A percentile compares a stretch with the other conserved stretches of the same genome.
phyloP scores from a whole-genome alignment of 2,797 vertebrate species.

The Crocodylus rhombifer region DNA sequence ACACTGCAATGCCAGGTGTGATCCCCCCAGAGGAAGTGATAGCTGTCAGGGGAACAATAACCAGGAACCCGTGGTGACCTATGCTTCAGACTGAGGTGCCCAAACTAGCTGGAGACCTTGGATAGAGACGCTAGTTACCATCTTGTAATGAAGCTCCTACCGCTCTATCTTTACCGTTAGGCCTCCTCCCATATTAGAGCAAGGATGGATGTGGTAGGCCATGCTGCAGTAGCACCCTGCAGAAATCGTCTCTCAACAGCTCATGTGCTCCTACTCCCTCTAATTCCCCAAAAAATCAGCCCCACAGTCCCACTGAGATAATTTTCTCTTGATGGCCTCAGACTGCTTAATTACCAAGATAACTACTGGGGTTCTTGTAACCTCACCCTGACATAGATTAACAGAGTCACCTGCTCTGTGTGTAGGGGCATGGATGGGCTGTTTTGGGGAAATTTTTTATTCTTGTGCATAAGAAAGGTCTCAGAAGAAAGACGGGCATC shows the following conservation, averaged over 20 bases:
- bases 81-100: neutral
- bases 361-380: neutral
- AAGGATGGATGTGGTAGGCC: neutral
- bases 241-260: neutral
- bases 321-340: neutral
- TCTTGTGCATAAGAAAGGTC: neutral
- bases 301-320: neutral
- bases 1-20: neutral
- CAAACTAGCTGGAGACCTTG: neutral
- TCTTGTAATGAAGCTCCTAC: neutral
- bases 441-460: no score
- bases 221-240: neutral
- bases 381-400: neutral
- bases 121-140: neutral
- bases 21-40: neutral
- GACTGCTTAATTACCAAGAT: neutral
- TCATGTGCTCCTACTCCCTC: neutral
- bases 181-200: neutral
- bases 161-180: neutral
- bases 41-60: neutral
- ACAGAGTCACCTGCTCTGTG: neutral
- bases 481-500: neutral
- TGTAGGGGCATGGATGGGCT: neutral
- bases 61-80: neutral
- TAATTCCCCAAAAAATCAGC: neutral